These are phyloP conservation scores for Ictalurus furcatus DNA, from an alignment of 2,113 vertebrate genomes.

Conservation along the genomic window DNA sequence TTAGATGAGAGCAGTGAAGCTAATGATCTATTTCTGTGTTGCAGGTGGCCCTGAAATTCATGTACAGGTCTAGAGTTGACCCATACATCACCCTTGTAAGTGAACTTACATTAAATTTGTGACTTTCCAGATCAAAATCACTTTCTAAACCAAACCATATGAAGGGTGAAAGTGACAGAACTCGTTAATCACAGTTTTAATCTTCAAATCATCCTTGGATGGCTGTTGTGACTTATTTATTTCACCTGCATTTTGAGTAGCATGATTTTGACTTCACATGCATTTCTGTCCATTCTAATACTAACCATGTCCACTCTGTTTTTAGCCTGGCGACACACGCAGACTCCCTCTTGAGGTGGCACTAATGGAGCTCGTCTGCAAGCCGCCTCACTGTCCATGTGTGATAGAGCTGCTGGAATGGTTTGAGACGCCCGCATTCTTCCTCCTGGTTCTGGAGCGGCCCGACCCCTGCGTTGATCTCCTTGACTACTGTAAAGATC, in stretches of 20 bases:
- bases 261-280: not conserved
- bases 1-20: not conserved
- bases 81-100: not conserved
- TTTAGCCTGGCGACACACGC: constrained; percentile 40
- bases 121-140: not conserved
- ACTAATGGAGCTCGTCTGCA: constrained; percentile 58
- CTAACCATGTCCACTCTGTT: not conserved
- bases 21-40: not conserved
- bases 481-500: constrained; percentile 45
- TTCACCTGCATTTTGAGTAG: not conserved
- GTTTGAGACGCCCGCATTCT: constrained; percentile 53
- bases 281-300: not conserved
- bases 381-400: constrained; percentile 46
- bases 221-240: not conserved
- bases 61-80: not conserved
- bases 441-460: constrained; percentile 62
- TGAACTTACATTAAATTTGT: not conserved
- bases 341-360: constrained; percentile 60
- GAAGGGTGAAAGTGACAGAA: not conserved
- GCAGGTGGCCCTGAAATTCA: constrained; percentile 11
- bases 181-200: not conserved
- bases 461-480: constrained; percentile 59
- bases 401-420: constrained; percentile 64
- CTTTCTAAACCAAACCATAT: not conserved
- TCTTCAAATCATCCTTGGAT: not conserved